Base-by-base conservation (phyloP, 2,888 invertebrate genomes). In the Apodemia zela region DNA sequence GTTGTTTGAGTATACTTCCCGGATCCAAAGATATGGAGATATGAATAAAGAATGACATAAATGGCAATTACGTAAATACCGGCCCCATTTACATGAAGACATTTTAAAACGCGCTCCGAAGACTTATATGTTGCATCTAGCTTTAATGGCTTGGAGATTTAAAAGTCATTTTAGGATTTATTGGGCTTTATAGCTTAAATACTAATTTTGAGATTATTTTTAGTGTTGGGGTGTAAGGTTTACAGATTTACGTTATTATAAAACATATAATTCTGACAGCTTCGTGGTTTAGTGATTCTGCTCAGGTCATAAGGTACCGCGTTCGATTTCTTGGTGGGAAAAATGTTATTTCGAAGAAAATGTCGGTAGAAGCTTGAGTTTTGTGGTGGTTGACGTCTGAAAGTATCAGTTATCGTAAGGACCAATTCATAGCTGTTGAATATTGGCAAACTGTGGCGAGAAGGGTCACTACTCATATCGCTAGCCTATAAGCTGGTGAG, bases 131-230 rank as follows among this genome's bases (percentile, higher is more conserved):
- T n/a, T 57, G 25, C n/a, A 10, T 54, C 54, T 57, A 29, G 29
- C 54, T 57, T 25, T 57, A 57, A 57, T 25, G 29, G 25, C 29
- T 54, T 54, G 54, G 25, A 29, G 54, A 57, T 57, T 57, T 57
- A 57, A 29, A 57, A 57, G 54, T 3, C 29, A 29, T 57, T 54
- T 57, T 15, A n/a, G 54, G 54, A 54, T 54, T 54, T 54, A 13
- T 5, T 3, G 15, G 15, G 54, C 8, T 57, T 57, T 47, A 47
- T 17, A 47, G 45, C 45, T 47, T 47, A 47, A 47, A 47, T 47
- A 47, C 45, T 47, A 47, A 47, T 47, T 47, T 47, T 47, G 17
- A 7, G 6, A 47, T 47, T 54, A 25, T 62, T 65, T 62, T 68
- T 64, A 29, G 47, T n/a, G 10, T 45, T 8, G 29, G 45, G 25